phyloP scores from a whole-genome alignment of 2,797 vertebrate genomes.

The Craterocephalus amniculus region DNA sequence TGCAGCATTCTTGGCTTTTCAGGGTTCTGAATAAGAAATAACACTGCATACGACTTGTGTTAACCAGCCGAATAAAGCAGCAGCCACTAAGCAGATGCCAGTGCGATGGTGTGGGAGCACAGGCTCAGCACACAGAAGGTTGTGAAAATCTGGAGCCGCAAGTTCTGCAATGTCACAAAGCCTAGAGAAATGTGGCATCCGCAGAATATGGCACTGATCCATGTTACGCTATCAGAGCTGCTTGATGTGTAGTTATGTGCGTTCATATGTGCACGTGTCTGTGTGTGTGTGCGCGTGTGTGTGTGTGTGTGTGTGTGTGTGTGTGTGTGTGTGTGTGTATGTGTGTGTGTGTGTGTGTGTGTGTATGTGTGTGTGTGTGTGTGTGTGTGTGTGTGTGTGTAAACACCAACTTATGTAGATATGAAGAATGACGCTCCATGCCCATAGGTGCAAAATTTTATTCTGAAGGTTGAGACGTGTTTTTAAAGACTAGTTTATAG shows the following conservation, averaged over 20 bases:
- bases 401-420: not conserved
- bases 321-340: not conserved
- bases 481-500: too few species aligned
- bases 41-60: not conserved
- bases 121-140: conserved; percentile 29
- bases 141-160: conserved; percentile 59
- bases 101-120: conserved; percentile 26
- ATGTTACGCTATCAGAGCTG: conserved; percentile 22
- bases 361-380: not conserved
- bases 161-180: conserved; percentile 68
- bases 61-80: not conserved
- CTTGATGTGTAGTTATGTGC: not conserved
- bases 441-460: too few species aligned
- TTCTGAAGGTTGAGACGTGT: too few species aligned
- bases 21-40: conserved; percentile 3
- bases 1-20: not conserved
- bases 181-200: conserved; percentile 76
- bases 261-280: conserved; percentile 3
- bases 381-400: not conserved
- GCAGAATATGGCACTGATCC: conserved; percentile 67
- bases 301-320: too few species aligned
- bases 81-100: not conserved
- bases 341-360: conserved; percentile 6
- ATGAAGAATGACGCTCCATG: not conserved
- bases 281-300: not conserved